Percentiles rank a stretch among this genome's conserved stretches.
Evolutionary conservation across 2,113 vertebrate genomes (phyloP).

Genomic region (Lathamus discolor): DNA sequence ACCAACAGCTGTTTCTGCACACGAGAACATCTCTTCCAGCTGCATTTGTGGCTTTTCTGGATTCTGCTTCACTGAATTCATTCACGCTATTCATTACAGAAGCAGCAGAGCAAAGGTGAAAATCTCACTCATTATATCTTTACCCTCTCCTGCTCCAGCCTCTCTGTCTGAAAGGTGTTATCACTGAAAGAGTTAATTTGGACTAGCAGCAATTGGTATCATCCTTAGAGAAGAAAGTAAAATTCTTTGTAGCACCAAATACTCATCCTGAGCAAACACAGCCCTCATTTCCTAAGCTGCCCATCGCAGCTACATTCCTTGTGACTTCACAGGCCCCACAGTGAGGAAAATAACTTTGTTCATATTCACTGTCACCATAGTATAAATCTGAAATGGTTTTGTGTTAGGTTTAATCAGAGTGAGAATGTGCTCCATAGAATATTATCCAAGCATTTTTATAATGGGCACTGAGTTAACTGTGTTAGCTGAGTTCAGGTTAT

Average conservation of each 20-base stretch:
- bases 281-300: background rate
- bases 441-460: background rate
- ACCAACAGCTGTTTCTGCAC: background rate
- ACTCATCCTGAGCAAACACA: background rate
- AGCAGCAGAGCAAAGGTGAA: background rate
- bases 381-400: background rate
- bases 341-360: conserved; percentile 5
- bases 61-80: background rate
- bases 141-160: background rate
- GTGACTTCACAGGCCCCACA: background rate
- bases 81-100: background rate
- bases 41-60: background rate
- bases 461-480: background rate
- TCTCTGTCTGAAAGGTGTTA: background rate
- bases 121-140: background rate
- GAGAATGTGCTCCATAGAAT: background rate
- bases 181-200: conserved; percentile 1
- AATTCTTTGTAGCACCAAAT: background rate
- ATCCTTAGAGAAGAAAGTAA: background rate
- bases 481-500: background rate
- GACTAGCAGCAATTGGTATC: background rate
- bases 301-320: background rate
- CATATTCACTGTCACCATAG: background rate
- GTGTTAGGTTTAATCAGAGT: background rate
- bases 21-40: background rate